Evolutionary conservation across 2,888 invertebrate genomes (phyloP), one percentile per base, ranked within the genome.

Genomic region (Parnassius glacialis): DNA sequence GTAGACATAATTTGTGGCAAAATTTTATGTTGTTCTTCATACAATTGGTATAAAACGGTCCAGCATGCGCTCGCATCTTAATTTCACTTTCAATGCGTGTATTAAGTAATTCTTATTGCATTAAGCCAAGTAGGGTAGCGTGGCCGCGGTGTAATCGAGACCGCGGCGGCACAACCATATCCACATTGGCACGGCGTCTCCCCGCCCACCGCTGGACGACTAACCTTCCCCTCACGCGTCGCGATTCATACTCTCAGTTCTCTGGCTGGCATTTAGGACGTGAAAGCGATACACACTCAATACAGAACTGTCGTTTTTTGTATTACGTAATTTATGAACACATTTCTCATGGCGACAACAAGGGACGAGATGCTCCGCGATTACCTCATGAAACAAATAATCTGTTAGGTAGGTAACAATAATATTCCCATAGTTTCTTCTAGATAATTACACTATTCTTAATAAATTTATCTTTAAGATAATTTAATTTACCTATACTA

Each of bases 201-300:
- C 48, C 48, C 48, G 48, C 48, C 7, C 48, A 11, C 47, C 47
- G 13, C 12, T 12, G 47, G 47, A n/a, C 7, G 47, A 12, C 12
- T 48, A 48, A 9, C 48, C 9, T 48, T 12, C 48, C 48, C 48
- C 48, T 48, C 48, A 13, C 16, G 20, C 25, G 12, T 7, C 43
- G 41, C 52, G 52, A 25, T 45, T 61, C 54, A 62, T 62, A 52
- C 55, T 54, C 57, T 59, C 55, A 16, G 9, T 51, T 54, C 57
- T 59, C 55, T 48, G 9, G 52, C 52, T 55, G 42, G 62, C 55
- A 62, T 62, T 59, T 10, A 48, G 58, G 60, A 57, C 57, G 60
- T 57, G 53, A 54, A 60, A 50, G 59, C 57, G 44, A 56, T 51
- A 56, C 59, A 12, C 9, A 48, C 48, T 25, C 20, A 16, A 43